These are phyloP conservation scores for Gymnogyps californianus DNA, from an alignment of 2,113 vertebrate genomes.

Conservation along the genomic window DNA sequence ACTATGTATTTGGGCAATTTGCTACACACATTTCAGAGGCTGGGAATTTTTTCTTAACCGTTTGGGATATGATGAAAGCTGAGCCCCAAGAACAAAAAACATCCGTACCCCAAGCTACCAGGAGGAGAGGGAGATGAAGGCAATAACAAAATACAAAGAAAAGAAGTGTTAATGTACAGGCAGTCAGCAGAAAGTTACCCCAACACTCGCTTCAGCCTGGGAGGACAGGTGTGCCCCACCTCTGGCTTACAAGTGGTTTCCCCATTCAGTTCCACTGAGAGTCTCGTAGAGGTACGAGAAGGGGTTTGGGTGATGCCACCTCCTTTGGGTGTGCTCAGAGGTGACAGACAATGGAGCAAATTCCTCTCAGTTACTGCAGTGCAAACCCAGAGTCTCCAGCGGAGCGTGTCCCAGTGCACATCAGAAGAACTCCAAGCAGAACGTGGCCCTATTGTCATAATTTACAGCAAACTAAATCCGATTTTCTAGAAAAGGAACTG, in stretches of 20 bases:
- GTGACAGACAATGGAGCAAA: background rate
- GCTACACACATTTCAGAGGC: background rate
- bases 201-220: background rate
- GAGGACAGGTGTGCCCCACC: background rate
- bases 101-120: background rate
- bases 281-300: background rate
- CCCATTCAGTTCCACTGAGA: background rate
- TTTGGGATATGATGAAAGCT: background rate
- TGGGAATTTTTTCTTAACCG: background rate
- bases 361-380: background rate
- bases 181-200: background rate
- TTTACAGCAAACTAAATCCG: background rate
- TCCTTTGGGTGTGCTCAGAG: background rate
- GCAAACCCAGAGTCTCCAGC: background rate
- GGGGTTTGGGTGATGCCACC: background rate
- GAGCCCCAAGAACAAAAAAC: too few relatives aligned
- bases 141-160: background rate
- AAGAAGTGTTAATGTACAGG: background rate
- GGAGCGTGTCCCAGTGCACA: background rate
- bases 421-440: background rate
- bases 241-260: background rate
- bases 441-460: background rate
- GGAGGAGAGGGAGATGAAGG: background rate
- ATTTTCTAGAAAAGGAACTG: background rate
- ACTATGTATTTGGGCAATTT: background rate